Percentiles rank a stretch among this genome's conserved stretches.
These are phyloP conservation scores for Cygnus buccinator DNA, from an alignment of 2,113 vertebrate species.

Conservation along the genomic window DNA sequence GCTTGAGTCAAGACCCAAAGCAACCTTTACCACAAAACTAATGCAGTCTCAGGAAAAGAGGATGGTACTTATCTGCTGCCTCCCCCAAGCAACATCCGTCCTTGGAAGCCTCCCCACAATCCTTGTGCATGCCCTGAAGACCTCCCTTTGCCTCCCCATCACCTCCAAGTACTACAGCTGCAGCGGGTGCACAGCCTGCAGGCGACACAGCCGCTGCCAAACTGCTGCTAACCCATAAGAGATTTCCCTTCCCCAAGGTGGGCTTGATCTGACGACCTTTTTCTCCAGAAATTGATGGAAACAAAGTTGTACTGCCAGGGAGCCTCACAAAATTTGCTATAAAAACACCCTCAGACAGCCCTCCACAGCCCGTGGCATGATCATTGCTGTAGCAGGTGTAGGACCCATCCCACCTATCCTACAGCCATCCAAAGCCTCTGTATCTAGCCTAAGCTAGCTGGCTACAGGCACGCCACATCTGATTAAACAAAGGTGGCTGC, in stretches of 20 bases:
- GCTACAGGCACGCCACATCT: not conserved
- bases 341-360: not conserved
- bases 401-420: not conserved
- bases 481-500: not conserved
- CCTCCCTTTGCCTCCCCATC: not conserved
- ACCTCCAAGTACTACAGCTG: accelerated
- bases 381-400: not conserved
- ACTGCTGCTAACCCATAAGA: not conserved
- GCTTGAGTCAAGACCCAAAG: not conserved
- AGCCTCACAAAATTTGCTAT: not conserved
- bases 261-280: not conserved
- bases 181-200: not conserved
- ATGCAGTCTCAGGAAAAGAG: not conserved
- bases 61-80: not conserved
- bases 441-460: accelerated
- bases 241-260: not conserved
- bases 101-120: not conserved
- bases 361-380: not conserved
- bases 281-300: not conserved
- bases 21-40: not conserved
- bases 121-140: not conserved
- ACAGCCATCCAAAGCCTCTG: accelerated
- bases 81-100: not conserved
- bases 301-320: not conserved
- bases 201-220: not conserved